These are phyloP conservation scores for Artibeus jamaicensis DNA, from an alignment of 2,797 vertebrate genomes.

Conservation along the genomic window DNA sequence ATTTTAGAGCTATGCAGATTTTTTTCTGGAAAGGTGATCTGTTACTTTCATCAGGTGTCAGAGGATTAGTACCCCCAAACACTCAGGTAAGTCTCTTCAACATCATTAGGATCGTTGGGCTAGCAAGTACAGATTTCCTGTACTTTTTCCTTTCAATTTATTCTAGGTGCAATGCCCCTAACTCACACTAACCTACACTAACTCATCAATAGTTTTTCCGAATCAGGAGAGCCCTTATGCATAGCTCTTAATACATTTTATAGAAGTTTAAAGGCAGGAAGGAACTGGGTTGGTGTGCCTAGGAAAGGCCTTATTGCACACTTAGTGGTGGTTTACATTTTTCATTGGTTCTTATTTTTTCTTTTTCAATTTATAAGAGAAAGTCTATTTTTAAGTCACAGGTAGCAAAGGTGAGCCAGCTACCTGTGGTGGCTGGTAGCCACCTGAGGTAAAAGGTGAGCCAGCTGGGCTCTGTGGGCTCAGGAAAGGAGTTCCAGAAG, in stretches of 20 bases:
- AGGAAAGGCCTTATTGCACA: conserved; percentile 2
- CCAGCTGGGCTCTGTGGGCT: background rate
- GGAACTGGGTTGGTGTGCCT: background rate
- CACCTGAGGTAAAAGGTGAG: too few relatives aligned
- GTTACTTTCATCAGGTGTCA: conserved; percentile 30
- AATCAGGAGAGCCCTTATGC: conserved; percentile 18
- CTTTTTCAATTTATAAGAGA: background rate
- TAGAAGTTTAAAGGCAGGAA: conserved; percentile 14
- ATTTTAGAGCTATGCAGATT: conserved; percentile 38
- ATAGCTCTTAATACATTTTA: background rate
- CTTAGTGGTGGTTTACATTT: conserved; percentile 32
- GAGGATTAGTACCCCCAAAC: background rate
- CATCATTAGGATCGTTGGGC: conserved; percentile 13
- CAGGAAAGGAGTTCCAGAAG: background rate
- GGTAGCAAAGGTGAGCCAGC: too few relatives aligned
- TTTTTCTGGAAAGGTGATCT: conserved; percentile 34
- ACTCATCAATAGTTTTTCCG: conserved; percentile 18
- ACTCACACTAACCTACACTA: background rate
- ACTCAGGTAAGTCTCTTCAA: conserved; percentile 11
- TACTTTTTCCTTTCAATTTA: background rate
- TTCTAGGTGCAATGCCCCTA: background rate
- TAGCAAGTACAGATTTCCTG: background rate
- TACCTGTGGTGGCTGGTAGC: too few relatives aligned
- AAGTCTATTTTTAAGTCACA: background rate
- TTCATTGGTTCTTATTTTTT: background rate